Evolutionary conservation across 1,140 invertebrate genomes (phyloP), one percentile per base, ranked within the genome.

Genomic region (Drosophila nigrodunni): DNA sequence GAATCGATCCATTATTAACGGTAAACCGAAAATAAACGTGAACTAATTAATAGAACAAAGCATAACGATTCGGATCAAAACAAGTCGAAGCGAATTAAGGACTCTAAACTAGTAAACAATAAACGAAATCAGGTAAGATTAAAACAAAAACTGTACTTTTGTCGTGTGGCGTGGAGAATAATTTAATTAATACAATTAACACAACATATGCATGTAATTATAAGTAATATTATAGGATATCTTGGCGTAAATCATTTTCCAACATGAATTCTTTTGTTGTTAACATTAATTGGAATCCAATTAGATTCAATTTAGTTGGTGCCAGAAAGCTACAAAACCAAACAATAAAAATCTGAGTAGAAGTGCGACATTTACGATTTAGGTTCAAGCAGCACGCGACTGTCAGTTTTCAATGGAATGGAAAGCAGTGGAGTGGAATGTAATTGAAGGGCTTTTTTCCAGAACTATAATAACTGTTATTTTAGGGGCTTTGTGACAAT

Each of bases 281-380:
- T 60, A 2, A 44, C 13, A 72, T 76, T 52, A 57, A 88, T 74
- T 87, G 39, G 25, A 52, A 49, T 37, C 44, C 83, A 88, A 88
- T 88, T 88, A 89, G 47, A 77, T 61, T 62, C 85, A 88, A 88
- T 87, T 88, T 60, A 80, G 89, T 83, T 70, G 78, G 78, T 60
- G 71, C 59, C 43, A 72, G 66, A 61, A 75, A 73, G 43, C 41
- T 37, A 18, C 65, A 43, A 41, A 34, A 39, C 18, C 25, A 43
- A 65, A 13, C n/a, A 13, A 21, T 59, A 34, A 21, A 57, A 10
- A 34, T 67, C 44, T 61, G 46, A 21, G 8, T 67, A 62, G 37
- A 37, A 13, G 30, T 52, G 54, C 59, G 47, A 54, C 55, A 60
- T 68, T 73, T 46, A 30, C 39, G 57, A 73, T 55, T 66, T 35